Base-by-base conservation (phyloP, 1,140 invertebrate species). In the Heliconius himera region DNA sequence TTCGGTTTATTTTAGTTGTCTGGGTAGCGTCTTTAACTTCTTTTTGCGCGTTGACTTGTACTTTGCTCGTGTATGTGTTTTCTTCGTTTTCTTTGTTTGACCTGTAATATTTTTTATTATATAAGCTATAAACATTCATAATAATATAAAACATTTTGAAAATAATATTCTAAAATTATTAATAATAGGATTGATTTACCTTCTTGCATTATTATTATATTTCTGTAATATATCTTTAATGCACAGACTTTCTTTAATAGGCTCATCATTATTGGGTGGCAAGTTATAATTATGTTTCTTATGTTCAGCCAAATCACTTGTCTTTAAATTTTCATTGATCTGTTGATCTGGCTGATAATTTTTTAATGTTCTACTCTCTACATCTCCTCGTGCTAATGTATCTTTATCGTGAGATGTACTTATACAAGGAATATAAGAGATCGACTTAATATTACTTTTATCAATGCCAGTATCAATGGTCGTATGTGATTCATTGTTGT, bases 181-280 rank as follows among this genome's bases (percentile, higher is more conserved):
- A n/a, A 22, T 26, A 22, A 26, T 26, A 56, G 70, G 22, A 36
- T 73, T 60, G 79, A 4, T 80, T 76, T 74, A 90, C 89, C 70
- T 76, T 74, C 77, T 77, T 5, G 89, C 79, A 13, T 82, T 79
- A 36, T 70, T 83, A 20, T 77, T 81, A 49, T 89, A 89, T 81
- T 88, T 90, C 80, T 86, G 78, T 75, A 90, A 82, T n/a, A 90
- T 83, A 82, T 84, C 83, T 29, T 77, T 74, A n/a, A 90, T 49
- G 46, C 41, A 79, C 11, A 66, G 11, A 66, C 5, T 66, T 66
- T 66, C 60, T 66, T 66, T 66, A 66, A 26, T 29, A 29, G 26
- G 13, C 9, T 66, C 26, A 66, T 60, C n/a, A 9, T 60, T 60
- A 22, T 22, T 22, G 8, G 56, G 3, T 22, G 9, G 56, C 1